phyloP scores from a whole-genome alignment of 2,797 vertebrate genomes.

The Microtus obscurus region DNA sequence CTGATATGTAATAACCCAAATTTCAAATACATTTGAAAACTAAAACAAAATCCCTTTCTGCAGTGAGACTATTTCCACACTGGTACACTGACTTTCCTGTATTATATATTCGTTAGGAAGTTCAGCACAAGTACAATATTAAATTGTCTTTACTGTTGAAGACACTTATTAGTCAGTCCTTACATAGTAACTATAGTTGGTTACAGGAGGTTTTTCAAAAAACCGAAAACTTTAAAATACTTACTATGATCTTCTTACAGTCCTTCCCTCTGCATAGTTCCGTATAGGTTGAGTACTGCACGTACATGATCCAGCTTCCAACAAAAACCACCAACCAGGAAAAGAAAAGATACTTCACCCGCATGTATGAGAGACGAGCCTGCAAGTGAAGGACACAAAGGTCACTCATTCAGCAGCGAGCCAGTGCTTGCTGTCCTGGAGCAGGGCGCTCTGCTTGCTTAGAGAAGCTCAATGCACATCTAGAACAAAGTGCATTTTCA shows the following conservation, averaged over 20 bases:
- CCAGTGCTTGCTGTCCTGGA: constrained; percentile 41
- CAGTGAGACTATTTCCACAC: neutral
- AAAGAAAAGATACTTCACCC: constrained; percentile 98
- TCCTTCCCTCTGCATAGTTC: constrained; percentile 97
- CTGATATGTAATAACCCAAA: constrained; percentile 54
- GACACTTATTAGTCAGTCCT: constrained; percentile 46
- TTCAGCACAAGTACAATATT: neutral
- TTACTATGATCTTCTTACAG: constrained; percentile 97
- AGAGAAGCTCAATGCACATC: constrained; percentile 58
- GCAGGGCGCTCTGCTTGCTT: constrained; percentile 13
- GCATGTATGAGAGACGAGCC: constrained; percentile 94
- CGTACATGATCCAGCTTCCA: constrained; percentile 98
- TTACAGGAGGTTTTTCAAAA: constrained; percentile 59
- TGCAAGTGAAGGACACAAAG: constrained; percentile 80
- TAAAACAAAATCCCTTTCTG: constrained; percentile 6
- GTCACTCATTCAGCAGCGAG: constrained; percentile 71
- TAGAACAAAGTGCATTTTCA: constrained; percentile 80
- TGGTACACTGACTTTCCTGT: constrained; percentile 3
- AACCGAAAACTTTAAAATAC: constrained; percentile 79
- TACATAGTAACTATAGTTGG: neutral
- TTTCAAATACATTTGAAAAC: constrained; percentile 30
- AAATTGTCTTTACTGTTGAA: constrained; percentile 64
- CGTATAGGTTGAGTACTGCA: constrained; percentile 97
- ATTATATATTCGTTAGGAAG: neutral
- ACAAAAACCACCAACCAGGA: constrained; percentile 98